phyloP scores from a whole-genome alignment of 2,888 invertebrate species.

The Cheilosia urbana region DNA sequence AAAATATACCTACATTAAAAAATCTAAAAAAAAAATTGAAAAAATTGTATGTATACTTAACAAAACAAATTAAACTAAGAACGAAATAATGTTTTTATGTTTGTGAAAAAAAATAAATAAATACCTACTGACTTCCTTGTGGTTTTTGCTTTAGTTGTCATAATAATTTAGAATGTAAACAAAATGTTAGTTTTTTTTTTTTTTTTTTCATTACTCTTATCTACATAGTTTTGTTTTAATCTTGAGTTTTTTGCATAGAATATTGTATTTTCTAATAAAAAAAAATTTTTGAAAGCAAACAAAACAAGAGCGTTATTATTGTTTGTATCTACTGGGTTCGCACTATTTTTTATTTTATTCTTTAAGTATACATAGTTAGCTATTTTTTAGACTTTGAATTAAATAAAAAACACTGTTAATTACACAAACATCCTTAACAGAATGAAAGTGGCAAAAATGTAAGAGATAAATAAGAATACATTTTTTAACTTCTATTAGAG shows the following conservation, averaged over 20 bases:
- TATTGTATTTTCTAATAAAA: constrained; percentile 32
- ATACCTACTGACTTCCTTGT: constrained; percentile 52
- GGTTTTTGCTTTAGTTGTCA: constrained; percentile 66
- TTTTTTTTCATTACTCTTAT: constrained; percentile 19
- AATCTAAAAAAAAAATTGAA: constrained; percentile 22
- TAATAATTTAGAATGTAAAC: constrained; percentile 46
- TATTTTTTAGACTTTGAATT: constrained; percentile 25
- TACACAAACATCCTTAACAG: constrained; percentile 42
- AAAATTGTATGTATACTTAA: constrained; percentile 37
- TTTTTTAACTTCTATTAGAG: constrained; percentile 61
- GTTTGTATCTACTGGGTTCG: constrained; percentile 50
- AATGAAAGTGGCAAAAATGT: constrained; percentile 9
- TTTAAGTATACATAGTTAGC: constrained; percentile 24
- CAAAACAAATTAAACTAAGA: constrained; percentile 34
- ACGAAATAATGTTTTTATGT: constrained; percentile 18
- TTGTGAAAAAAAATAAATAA: constrained; percentile 3
- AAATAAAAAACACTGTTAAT: constrained; percentile 22
- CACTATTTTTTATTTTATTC: constrained; percentile 30
- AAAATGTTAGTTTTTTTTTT: constrained; percentile 35
- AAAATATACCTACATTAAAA: constrained; percentile 63
- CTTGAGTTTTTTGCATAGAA: constrained; percentile 19
- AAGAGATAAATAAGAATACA: constrained; percentile 36
- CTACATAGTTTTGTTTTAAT: constrained; percentile 12
- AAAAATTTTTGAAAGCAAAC: constrained; percentile 6
- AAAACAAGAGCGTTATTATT: constrained; percentile 30